Conservation (phyloP, 2,113 vertebrate species). For the Romanogobio albipinnatus region DNA sequence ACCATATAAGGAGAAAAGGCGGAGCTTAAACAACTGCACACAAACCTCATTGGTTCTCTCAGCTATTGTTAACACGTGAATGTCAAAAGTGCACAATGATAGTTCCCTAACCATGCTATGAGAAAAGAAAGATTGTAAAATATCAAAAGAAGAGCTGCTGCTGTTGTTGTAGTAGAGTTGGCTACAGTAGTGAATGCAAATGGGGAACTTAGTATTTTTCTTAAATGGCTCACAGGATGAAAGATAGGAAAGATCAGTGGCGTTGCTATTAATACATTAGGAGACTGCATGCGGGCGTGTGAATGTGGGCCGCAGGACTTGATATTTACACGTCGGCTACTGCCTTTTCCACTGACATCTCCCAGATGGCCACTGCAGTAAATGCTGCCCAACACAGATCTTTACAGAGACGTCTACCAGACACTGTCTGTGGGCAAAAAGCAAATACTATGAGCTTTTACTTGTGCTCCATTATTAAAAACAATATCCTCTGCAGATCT, state of each 20-base stretch:
- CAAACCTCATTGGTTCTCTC: background rate
- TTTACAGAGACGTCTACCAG: conserved; percentile 31
- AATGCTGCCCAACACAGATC: conserved; percentile 29
- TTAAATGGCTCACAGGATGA: background rate
- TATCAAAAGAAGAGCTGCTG: background rate
- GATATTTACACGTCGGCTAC: conserved; percentile 55
- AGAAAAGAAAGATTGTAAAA: background rate
- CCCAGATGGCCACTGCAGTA: conserved; percentile 48
- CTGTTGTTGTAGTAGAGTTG: background rate
- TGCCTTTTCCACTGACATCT: conserved; percentile 47
- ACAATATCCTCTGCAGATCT: conserved; percentile 8
- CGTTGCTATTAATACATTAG: background rate
- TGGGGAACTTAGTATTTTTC: background rate
- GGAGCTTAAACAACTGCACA: background rate
- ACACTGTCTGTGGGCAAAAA: conserved; percentile 25
- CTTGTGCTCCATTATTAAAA: conserved; percentile 41
- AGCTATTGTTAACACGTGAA: background rate
- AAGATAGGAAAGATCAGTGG: conserved; percentile 3
- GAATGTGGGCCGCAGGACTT: conserved; percentile 27
- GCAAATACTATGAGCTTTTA: conserved; percentile 49
- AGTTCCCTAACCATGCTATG: background rate
- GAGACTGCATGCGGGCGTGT: background rate
- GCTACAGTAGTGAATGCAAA: background rate
- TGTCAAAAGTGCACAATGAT: background rate
- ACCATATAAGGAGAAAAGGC: background rate